phyloP scores from a whole-genome alignment of 2,888 invertebrate species.

The Hypomecis atomaria region DNA sequence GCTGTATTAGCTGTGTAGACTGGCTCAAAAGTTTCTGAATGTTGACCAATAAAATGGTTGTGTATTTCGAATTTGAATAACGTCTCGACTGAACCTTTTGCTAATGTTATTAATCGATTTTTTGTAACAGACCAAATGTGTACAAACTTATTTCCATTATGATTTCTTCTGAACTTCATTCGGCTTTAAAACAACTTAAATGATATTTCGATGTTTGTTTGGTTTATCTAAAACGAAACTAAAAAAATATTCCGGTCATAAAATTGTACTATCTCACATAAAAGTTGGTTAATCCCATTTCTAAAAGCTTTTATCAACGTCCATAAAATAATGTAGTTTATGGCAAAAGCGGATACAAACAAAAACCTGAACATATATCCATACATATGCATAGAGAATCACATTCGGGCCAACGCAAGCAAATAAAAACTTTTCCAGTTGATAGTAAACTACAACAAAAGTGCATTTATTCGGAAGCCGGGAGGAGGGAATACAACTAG shows the following conservation, averaged over 20 bases:
- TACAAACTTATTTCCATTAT: too few relatives aligned
- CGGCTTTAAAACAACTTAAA: too few relatives aligned
- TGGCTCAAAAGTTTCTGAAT: conserved; percentile 9
- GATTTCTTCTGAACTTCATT: too few relatives aligned
- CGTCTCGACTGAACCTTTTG: background rate
- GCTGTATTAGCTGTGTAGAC: conserved; percentile 10
- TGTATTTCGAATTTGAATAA: background rate
- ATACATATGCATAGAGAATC: conserved; percentile 42
- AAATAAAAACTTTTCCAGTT: conserved; percentile 42
- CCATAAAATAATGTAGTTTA: conserved; percentile 12
- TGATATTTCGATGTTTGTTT: too few relatives aligned
- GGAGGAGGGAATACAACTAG: conserved; percentile 46
- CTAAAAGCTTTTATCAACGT: conserved; percentile 15
- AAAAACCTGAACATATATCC: conserved; percentile 45
- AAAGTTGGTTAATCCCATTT: conserved; percentile 4
- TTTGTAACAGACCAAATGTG: too few relatives aligned
- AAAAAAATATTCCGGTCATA: background rate
- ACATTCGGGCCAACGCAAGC: conserved; percentile 40
- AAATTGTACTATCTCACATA: background rate
- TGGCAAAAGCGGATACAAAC: conserved; percentile 20
- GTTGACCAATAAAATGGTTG: conserved; percentile 1
- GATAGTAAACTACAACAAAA: conserved; percentile 57
- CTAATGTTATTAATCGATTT: too few relatives aligned
- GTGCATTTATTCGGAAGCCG: conserved; percentile 56
- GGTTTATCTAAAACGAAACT: background rate